phyloP scores from a whole-genome alignment of 2,113 vertebrate genomes.

The Boulengeromyrus knoepffleri region DNA sequence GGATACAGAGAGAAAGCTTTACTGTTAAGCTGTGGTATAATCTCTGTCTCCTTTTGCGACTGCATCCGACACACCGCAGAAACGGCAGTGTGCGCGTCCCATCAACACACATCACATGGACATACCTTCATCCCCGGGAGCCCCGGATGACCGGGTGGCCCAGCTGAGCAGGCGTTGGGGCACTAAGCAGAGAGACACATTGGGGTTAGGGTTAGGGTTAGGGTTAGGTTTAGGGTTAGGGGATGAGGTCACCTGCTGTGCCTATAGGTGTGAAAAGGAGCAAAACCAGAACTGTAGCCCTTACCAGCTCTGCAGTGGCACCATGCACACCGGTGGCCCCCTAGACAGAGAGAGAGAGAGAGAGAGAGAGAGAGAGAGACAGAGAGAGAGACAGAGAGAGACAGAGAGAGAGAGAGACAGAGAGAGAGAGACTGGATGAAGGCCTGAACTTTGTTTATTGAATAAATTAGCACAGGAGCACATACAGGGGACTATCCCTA shows the following conservation, averaged over 20 bases:
- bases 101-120: background rate
- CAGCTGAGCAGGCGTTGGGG: constrained; percentile 78
- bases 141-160: constrained; percentile 79
- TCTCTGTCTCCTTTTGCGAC: background rate
- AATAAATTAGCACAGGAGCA: background rate
- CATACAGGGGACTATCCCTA: background rate
- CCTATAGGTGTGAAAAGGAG: background rate
- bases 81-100: background rate
- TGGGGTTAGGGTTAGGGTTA: background rate
- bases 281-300: background rate
- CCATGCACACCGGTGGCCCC: constrained; percentile 59
- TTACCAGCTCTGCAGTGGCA: constrained; percentile 58
- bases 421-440: background rate
- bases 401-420: background rate
- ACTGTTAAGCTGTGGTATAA: background rate
- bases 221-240: background rate
- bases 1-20: background rate
- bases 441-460: background rate
- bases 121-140: constrained; percentile 94
- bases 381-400: constrained; percentile 15
- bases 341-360: constrained; percentile 38
- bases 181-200: constrained; percentile 65
- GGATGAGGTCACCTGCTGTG: background rate
- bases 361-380: no score
- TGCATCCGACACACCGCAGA: background rate